Conservation (phyloP, 2,888 invertebrate genomes). For the Aquatica leii region DNA sequence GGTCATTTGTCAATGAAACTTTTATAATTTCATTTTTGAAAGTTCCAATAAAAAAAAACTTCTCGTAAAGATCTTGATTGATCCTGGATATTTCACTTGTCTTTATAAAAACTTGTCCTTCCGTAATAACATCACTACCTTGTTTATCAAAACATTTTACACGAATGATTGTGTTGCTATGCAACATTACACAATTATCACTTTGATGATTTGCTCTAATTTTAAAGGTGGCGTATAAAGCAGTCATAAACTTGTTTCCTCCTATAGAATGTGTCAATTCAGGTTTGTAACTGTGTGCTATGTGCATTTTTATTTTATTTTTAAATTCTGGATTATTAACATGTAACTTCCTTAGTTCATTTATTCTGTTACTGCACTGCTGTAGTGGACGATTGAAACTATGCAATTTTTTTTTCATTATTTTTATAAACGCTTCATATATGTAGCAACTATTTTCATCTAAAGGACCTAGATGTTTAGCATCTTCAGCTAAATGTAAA, state of each 20-base stretch:
- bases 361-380: conserved; percentile 20
- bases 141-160: conserved; percentile 4
- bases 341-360: conserved; percentile 13
- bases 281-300: neutral
- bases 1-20: neutral
- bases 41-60: conserved; percentile 5
- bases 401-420: conserved; percentile 20
- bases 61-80: neutral
- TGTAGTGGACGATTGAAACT: conserved; percentile 23
- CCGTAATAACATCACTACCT: neutral
- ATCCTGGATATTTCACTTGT: neutral
- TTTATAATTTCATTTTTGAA: neutral
- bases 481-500: conserved; percentile 26
- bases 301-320: neutral
- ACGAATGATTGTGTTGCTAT: conserved; percentile 3
- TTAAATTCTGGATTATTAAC: neutral
- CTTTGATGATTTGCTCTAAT: conserved; percentile 7
- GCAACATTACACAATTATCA: conserved; percentile 22
- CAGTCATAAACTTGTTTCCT: conserved; percentile 16
- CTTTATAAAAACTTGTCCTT: conserved; percentile 8
- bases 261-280: neutral
- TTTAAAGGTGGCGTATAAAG: conserved; percentile 12
- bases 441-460: conserved; percentile 22
- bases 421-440: conserved; percentile 23
- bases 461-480: conserved; percentile 18